A percentile compares a stretch with the other conserved stretches of the same genome.
phyloP scores from a whole-genome alignment of 2,113 vertebrate genomes.

The Cyphomyrus plagiostoma region DNA sequence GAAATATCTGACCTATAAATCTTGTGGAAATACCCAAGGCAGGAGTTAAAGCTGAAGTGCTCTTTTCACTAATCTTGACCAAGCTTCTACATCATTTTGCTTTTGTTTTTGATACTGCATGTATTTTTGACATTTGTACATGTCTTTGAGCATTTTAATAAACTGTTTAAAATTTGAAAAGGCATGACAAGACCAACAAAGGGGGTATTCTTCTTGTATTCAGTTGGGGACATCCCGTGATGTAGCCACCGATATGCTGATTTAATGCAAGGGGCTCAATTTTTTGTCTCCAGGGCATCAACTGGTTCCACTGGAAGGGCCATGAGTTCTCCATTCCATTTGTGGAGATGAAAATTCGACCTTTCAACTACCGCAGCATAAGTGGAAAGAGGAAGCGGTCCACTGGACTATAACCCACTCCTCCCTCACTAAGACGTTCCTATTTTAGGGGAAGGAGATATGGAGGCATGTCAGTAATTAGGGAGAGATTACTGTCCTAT shows the following conservation, averaged over 20 bases:
- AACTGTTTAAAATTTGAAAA: not conserved
- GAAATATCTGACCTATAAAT: not conserved
- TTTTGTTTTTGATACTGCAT: not conserved
- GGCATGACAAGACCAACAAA: not conserved
- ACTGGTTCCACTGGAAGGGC: constrained; percentile 99
- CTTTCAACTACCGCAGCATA: constrained; percentile 77
- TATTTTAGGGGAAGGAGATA: constrained; percentile 37
- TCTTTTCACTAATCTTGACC: not conserved
- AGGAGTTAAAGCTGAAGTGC: not conserved
- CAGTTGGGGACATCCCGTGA: not conserved
- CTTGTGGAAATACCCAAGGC: not conserved
- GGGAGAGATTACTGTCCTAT: constrained; percentile 8
- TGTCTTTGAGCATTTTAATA: not conserved
- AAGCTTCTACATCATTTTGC: not conserved
- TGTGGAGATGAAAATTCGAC: constrained; percentile 97
- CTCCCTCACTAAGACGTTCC: constrained; percentile 23
- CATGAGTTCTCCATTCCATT: constrained; percentile 96
- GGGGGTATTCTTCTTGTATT: not conserved
- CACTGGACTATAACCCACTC: constrained; percentile 60
- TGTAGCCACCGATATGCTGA: not conserved
- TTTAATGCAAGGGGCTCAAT: not conserved
- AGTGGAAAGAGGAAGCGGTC: constrained; percentile 80
- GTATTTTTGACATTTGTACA: not conserved
- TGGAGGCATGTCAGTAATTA: constrained; percentile 50
- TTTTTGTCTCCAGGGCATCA: constrained; percentile 75